Evolutionary conservation across 2,113 vertebrate genomes (phyloP), one percentile per base, ranked within the genome.

Genomic region (Peucedramus taeniatus): DNA sequence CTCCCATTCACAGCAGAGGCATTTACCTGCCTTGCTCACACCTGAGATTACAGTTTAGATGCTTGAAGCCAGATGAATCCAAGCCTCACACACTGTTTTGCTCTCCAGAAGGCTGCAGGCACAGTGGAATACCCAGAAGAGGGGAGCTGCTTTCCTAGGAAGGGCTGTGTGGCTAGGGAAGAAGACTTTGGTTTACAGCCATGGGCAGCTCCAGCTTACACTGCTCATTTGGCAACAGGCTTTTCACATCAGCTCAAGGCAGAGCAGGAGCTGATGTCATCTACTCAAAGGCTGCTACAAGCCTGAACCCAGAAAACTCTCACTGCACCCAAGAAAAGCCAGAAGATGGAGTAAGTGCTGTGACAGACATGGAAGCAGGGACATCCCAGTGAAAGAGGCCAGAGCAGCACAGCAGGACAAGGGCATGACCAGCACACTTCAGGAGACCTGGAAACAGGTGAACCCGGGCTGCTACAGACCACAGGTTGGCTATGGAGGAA

Each of bases 391-490:
- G 53, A 54, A 56, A 51, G 31, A 78, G 40, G 42, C 31, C 70
- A 81, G 28, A 12, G 24, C 64, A 74, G 63, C 0, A 0, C 35
- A 68, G 53, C 1, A 6, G 27, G 39, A 64, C 1, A 2, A 69
- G 16, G 31, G 54, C 23, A 15, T 0, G 6, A 54, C 17, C 1
- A 12, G 51, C 1, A 4, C 21, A 3, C 10, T 49, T 50, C n/a
- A 61, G 37, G 14, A 54, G 23, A 37, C 20, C 11, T 7, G 37
- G 22, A 42, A 20, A 71, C 74, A 89, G 22, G 42, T 44, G 45
- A 91, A n/a, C 21, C 63, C 11, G 37, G 42, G 37, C 50, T 77
- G 59, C 5, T 14, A 17, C 21, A 83, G 42, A 69, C 37, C 0
- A 1, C 2, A 20, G 12, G 40, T 0, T 27, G 28, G 31, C 54